Evolutionary conservation across 2,888 invertebrate species (phyloP), one percentile per base, ranked within the genome.

Genomic region (Erannis defoliaria): DNA sequence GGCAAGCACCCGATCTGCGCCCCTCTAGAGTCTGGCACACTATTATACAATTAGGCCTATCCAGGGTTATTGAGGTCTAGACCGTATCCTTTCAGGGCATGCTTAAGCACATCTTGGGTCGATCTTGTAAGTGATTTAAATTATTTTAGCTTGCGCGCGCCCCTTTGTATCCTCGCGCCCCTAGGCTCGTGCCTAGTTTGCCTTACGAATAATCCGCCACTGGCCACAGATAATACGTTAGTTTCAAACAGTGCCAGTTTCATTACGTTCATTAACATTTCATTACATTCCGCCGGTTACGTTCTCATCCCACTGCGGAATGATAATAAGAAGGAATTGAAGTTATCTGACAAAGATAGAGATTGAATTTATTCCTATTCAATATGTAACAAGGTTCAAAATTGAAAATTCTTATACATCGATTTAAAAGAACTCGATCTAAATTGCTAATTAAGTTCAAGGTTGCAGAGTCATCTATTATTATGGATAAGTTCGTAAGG

Each of bases 231-330:
- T 38, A 26, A 38, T 2, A 10, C 38, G 26, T 49, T 37, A 23
- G 16, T 37, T n/a, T 23, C 16, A 23, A n/a, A 55, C 46, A 33
- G 54, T 48, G 53, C 42, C 48, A 45, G 16, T 56, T 64, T 56
- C 55, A 59, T 56, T 59, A 55, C 42, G 38, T 33, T 55, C 31
- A 55, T 55, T 61, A 51, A 40, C 55, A 55, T 61, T 43, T 29
- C 33, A 19, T 49, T 43, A 45, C 18, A 55, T 55, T 55, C 50
- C 50, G 19, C 35, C 8, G 48, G 38, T 51, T 55, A 12, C 29
- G 19, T 50, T 55, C 46, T 46, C 53, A 48, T 58, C 42, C 51
- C 29, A 48, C 48, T 48, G 33, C 33, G 5, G 48, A 48, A 33
- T 48, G 33, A 9, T 29, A 31, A 46, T 43, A 5, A 40, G 10